Conservation (phyloP, 2,113 vertebrate genomes). For the Platichthys flesus region DNA sequence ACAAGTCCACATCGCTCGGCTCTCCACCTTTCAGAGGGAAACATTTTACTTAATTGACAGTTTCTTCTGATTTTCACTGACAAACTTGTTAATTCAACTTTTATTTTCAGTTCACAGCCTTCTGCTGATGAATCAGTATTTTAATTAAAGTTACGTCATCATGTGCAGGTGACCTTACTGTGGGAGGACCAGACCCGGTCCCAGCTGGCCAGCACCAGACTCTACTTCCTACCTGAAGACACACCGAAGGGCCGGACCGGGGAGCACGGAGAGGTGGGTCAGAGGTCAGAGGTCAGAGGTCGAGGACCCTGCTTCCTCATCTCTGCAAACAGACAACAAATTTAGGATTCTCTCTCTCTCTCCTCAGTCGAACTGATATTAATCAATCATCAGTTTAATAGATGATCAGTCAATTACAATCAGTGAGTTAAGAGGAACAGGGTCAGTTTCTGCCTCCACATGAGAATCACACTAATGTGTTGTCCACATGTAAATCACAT, state of each 20-base stretch:
- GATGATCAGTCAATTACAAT: neutral
- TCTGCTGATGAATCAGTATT: neutral
- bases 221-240: slow-evolving; percentile 86
- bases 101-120: no score
- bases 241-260: slow-evolving; percentile 82
- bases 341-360: no score
- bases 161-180: slow-evolving; percentile 77
- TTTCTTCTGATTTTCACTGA: no score
- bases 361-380: no score
- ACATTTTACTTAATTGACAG: no score
- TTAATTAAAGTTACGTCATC: neutral
- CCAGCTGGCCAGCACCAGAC: slow-evolving; percentile 83
- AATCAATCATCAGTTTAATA: neutral
- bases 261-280: slow-evolving; percentile 84
- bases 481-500: slow-evolving; percentile 17
- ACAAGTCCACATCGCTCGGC: no score
- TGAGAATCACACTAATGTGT: slow-evolving; percentile 41
- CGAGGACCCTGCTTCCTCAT: neutral
- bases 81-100: no score
- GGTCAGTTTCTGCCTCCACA: slow-evolving; percentile 3
- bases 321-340: neutral
- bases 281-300: slow-evolving; percentile 13
- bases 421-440: no score
- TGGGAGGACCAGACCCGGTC: slow-evolving; percentile 84
- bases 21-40: no score